Evolutionary conservation across 2,797 vertebrate species (phyloP).

Genomic region (Acanthurus lineatus): DNA sequence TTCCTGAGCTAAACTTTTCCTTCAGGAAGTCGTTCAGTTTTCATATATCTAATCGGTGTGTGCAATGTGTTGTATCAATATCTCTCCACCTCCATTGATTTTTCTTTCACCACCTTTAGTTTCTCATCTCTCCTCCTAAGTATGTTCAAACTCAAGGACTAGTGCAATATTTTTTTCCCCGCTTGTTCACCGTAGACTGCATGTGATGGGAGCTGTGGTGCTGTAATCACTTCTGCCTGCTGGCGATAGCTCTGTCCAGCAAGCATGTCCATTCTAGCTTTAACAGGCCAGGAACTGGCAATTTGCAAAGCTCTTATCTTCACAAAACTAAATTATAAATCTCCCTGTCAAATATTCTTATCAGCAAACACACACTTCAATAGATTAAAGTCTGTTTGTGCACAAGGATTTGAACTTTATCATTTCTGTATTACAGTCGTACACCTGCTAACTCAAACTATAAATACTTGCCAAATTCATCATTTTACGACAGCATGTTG

Average conservation of each 20-base stretch:
- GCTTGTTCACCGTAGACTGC: constrained; percentile 4
- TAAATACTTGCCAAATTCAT: constrained; percentile 5
- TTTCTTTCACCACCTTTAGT: constrained; percentile 7
- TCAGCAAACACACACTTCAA: constrained; percentile 43
- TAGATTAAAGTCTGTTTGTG: constrained; percentile 21
- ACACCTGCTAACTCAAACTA: background rate
- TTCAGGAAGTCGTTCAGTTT: constrained; percentile 2
- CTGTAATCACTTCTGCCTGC: constrained; percentile 40
- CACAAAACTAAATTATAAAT: constrained; percentile 32
- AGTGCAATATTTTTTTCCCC: constrained; percentile 29
- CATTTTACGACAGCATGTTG: constrained; percentile 13
- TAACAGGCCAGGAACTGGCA: background rate
- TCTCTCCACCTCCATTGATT: constrained; percentile 44
- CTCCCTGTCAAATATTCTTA: constrained; percentile 32
- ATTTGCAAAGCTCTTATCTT: constrained; percentile 34
- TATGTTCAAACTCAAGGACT: constrained; percentile 28
- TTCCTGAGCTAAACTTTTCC: constrained; percentile 4
- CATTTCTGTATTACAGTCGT: background rate
- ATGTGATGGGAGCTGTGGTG: constrained; percentile 27
- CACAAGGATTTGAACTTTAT: constrained; percentile 21
- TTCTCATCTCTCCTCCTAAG: constrained; percentile 22
- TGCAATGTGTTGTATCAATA: constrained; percentile 28
- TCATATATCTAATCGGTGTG: constrained; percentile 31
- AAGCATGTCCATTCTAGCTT: constrained; percentile 1
- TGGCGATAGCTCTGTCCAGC: constrained; percentile 32